A percentile compares a stretch with the other conserved stretches of the same genome.
These are phyloP conservation scores for Halcyon malimbica DNA, from an alignment of 2,113 vertebrate genomes.

Conservation along the genomic window DNA sequence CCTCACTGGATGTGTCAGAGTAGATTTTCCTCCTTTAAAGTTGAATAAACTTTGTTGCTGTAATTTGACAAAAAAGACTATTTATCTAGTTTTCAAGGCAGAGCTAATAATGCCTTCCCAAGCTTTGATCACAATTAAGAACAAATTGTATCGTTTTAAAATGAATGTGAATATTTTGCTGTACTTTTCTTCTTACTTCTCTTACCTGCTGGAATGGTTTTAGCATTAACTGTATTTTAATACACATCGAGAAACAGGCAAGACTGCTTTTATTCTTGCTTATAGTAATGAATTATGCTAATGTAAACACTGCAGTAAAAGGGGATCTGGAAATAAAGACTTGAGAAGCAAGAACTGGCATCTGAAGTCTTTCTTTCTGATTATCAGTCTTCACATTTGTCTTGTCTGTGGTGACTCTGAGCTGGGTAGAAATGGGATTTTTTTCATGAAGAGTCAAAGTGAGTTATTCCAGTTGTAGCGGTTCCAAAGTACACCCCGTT, in stretches of 20 bases:
- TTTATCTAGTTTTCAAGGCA: background rate
- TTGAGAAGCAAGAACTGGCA: background rate
- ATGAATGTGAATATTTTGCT: background rate
- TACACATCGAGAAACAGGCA: background rate
- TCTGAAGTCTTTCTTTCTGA: background rate
- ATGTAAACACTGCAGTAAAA: background rate
- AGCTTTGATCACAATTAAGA: background rate
- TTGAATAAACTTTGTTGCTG: background rate
- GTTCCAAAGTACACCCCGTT: background rate
- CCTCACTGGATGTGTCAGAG: background rate
- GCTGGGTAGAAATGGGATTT: background rate
- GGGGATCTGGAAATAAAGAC: background rate
- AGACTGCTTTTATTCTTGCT: conserved; percentile 4
- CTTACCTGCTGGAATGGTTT: background rate
- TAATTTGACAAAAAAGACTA: background rate
- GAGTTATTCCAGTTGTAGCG: background rate
- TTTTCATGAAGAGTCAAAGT: background rate
- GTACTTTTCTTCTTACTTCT: background rate
- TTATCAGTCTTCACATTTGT: background rate
- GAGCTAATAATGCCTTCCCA: background rate
- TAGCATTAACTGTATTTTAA: background rate
- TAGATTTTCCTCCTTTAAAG: background rate
- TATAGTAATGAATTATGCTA: background rate
- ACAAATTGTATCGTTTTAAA: conserved; percentile 11
- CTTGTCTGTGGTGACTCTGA: background rate